Base-by-base conservation (phyloP, 1,140 invertebrate genomes). In the Saccostrea echinata region DNA sequence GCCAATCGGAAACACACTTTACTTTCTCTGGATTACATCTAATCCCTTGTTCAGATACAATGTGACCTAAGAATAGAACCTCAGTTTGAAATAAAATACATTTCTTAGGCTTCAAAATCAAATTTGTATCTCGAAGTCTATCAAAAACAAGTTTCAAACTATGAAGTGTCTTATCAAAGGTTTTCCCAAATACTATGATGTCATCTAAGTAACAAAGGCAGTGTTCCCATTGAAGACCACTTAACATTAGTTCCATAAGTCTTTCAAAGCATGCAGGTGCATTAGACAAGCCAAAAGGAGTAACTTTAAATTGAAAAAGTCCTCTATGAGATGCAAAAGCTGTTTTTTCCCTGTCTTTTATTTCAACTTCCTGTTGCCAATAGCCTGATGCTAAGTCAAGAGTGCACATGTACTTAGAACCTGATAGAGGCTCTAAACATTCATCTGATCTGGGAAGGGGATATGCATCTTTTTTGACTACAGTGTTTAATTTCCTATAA, bases 401-500 rank as follows among this genome's bases (percentile, higher is more conserved):
- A 35, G 21, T 53, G 52, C 24, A 86, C 16, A 52, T 9, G 33
- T 52, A 86, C 33, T 81, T 86, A 6, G 71, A n/a, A n/a, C n/a
- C n/a, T 21, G 2, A 90, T 18, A 0, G 82, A 51, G 83, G 85
- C 83, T 68, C 80, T 21, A 3, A 16, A n/a, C n/a, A 55, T n/a
- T 90, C 89, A 18, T 85, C 68, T 21, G 82, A 68, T 35, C 30
- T 57, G 3, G 71, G 84, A 13, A 90, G 33, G 0, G 87, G 87
- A 68, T 86, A 86, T 6, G 68, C 84, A 81, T n/a, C n/a, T 88
- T 85, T 88, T 68, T 12, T 81, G n/a, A 89, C 88, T 12, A 86
- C 84, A 18, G 52, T 0, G 84, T 92, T 92, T 13, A 90, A 76
- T 51, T 84, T 83, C n/a, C 88, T 95, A 92, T 95, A 96, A 92